Evolutionary conservation across 2,113 vertebrate genomes (phyloP), one percentile per base, ranked within the genome.

Genomic region (Syngnathus scovelli): DNA sequence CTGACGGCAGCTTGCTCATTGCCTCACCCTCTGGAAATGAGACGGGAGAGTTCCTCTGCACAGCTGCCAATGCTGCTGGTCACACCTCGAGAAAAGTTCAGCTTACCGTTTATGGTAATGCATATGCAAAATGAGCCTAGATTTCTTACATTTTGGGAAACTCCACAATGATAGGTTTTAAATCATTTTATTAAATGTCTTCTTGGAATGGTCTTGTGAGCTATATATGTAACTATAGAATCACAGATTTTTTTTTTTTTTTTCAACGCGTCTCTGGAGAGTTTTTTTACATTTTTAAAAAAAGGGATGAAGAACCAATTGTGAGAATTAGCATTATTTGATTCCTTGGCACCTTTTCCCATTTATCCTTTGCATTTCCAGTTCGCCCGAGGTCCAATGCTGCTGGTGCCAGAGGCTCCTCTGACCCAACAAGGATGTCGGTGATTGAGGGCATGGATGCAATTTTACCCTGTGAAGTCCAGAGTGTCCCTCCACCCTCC

Each of bases 41-140:
- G 78, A 92, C 91, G 0, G 95, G 94, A 41, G 96, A 98, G 60
- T 99, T 97, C 0, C n/a, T 93, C 55, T 99, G 96, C 80, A 95
- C 92, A 0, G 96, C 96, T 78, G 92, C 92, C 69, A 99, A 98
- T 0, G 89, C 93, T 2, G 97, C 96, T 0, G 97, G 96, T 71
- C 91, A 90, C 0, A 92, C 92, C 67, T 92, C 93, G 2, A 93
- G 92, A 72, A 98, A 95, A 81, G 94, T 98, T 59, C 97, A 99
- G 71, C 92, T 99, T 68, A 98, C 95, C 0, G 94, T 99, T 79
- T 99, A 98, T 11, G 95, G 97, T 99, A 90, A 83, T 41, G 38
- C n/a, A 43, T 21, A 43, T 41, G 60, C 19, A 41, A 46, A 46
- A 46, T 5, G 44, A 46, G 13, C 13, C 44, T 2, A 16, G 13